These are phyloP conservation scores for Myotis pilosus DNA, from an alignment of 2,797 vertebrate species.

Conservation along the genomic window DNA sequence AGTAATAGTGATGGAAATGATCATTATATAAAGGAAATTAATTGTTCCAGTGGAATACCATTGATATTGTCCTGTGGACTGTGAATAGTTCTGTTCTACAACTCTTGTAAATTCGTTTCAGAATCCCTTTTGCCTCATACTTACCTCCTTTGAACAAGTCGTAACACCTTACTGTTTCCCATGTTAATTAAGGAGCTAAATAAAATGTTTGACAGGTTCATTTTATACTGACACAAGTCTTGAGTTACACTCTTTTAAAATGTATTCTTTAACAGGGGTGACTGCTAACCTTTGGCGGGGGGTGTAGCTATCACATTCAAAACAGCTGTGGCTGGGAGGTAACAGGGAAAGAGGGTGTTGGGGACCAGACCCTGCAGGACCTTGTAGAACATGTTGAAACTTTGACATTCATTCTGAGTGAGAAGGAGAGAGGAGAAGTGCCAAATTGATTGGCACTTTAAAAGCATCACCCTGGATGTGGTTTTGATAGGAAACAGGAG, in stretches of 20 bases:
- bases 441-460: background rate
- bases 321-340: background rate
- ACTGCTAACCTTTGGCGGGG: background rate
- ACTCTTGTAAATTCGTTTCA: background rate
- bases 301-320: background rate
- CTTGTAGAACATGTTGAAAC: background rate
- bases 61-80: background rate
- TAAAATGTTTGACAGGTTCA: background rate
- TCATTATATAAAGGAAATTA: background rate
- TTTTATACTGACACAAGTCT: background rate
- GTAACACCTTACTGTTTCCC: background rate
- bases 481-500: background rate
- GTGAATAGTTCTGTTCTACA: background rate
- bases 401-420: background rate
- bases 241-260: background rate
- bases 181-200: background rate
- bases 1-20: background rate
- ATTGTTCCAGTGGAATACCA: background rate
- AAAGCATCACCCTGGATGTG: background rate
- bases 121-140: background rate
- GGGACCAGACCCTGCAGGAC: background rate
- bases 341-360: background rate
- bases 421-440: background rate
- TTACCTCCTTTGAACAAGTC: background rate
- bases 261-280: background rate